Conservation (phyloP, 2,888 invertebrate species). For the Ectemnius continuus region DNA sequence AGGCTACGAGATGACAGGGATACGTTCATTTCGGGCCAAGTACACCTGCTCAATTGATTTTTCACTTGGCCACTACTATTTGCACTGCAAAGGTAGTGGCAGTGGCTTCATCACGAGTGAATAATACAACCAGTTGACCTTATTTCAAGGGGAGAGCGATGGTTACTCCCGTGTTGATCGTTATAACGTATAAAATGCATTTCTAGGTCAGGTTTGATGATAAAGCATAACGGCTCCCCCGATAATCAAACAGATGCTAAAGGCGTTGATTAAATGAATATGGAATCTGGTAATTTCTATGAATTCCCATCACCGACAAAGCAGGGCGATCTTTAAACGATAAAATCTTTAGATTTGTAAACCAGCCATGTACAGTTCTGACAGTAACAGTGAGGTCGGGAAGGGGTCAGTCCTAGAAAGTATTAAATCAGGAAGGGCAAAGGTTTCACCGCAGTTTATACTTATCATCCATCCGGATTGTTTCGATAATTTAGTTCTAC, state of each 20-base stretch:
- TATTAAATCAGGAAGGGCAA: not conserved
- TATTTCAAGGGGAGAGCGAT: no score
- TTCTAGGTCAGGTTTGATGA: not conserved
- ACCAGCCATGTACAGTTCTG: not conserved
- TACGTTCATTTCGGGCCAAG: no score
- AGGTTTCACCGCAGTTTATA: not conserved
- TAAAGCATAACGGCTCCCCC: not conserved
- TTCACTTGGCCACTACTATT: no score
- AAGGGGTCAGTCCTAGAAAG: not conserved
- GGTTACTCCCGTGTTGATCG: no score
- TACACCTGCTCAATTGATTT: no score
- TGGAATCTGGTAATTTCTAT: conserved; percentile 10
- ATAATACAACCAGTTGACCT: no score
- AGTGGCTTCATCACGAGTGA: no score
- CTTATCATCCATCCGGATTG: not conserved
- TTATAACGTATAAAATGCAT: not conserved
- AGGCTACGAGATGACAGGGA: not conserved
- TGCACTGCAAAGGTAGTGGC: no score
- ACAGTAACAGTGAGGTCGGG: not conserved
- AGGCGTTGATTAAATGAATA: not conserved
- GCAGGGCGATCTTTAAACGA: not conserved
- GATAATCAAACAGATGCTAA: conserved; percentile 15
- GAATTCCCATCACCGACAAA: not conserved
- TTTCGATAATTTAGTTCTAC: not conserved
- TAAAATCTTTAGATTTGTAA: not conserved